Conservation (phyloP, 2,888 invertebrate species). For the Actias luna region DNA sequence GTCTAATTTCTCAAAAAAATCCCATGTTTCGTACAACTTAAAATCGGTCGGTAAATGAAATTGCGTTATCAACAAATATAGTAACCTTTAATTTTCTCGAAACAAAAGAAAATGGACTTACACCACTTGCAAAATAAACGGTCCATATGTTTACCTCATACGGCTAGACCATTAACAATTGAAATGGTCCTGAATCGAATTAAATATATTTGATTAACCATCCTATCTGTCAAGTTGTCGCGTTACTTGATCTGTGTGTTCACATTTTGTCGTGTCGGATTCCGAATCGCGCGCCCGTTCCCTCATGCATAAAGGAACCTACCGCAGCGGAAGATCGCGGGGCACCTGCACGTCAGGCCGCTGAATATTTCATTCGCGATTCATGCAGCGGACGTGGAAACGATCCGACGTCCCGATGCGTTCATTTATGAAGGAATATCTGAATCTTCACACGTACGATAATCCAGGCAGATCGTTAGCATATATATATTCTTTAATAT, state of each 20-base stretch:
- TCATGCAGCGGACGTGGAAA: conserved; percentile 26
- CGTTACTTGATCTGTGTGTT: not conserved
- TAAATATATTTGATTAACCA: not conserved
- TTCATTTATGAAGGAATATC: not conserved
- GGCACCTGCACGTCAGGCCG: conserved; percentile 67
- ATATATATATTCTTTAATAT: too few relatives aligned
- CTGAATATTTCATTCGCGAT: conserved; percentile 63
- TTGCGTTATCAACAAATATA: too few relatives aligned
- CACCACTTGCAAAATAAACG: too few relatives aligned
- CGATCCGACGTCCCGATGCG: not conserved
- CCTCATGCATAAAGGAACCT: conserved; percentile 76
- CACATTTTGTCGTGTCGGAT: conserved; percentile 46
- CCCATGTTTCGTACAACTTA: too few relatives aligned
- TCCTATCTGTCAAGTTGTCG: conserved; percentile 12
- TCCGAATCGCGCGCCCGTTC: conserved; percentile 63
- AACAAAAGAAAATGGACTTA: too few relatives aligned
- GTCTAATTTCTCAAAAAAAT: too few relatives aligned
- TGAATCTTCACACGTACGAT: not conserved
- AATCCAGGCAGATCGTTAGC: too few relatives aligned
- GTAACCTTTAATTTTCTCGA: too few relatives aligned
- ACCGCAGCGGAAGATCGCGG: conserved; percentile 51
- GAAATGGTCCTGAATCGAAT: not conserved
- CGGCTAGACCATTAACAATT: not conserved
- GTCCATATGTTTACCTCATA: too few relatives aligned
- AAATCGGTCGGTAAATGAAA: too few relatives aligned